Conservation (phyloP, 2,113 vertebrate genomes). For the Rhadina sibilatrix region DNA sequence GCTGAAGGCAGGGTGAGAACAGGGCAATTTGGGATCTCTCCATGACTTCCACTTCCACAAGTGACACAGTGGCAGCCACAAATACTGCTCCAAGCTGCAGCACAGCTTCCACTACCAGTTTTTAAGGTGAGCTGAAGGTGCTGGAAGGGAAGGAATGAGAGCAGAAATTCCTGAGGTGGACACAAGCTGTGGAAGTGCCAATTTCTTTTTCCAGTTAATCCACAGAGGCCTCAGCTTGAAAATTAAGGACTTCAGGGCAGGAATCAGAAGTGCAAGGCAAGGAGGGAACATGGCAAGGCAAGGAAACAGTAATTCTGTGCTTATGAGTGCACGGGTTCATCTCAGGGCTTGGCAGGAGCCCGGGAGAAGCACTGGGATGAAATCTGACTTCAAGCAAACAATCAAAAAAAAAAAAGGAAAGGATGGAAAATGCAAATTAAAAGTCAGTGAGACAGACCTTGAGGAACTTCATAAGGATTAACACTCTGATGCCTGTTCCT, state of each 20-base stretch:
- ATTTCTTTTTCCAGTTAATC: background rate
- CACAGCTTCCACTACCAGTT: background rate
- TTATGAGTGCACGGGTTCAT: background rate
- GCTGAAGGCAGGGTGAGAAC: rapidly evolving
- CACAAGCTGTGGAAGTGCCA: background rate
- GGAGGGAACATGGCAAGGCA: background rate
- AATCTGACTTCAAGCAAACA: background rate
- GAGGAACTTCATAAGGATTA: background rate
- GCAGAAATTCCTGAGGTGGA: background rate
- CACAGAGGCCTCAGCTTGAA: background rate
- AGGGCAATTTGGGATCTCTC: background rate
- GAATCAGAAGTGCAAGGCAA: background rate
- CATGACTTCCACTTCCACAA: rapidly evolving
- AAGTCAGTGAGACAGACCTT: background rate
- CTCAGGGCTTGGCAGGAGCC: background rate
- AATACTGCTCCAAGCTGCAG: background rate
- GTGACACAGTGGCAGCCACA: background rate
- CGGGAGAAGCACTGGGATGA: background rate
- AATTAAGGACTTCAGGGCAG: background rate
- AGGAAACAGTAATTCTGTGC: background rate
- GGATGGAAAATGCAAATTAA: background rate
- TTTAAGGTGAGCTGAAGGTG: background rate
- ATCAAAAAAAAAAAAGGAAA: background rate
- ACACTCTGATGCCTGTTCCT: background rate
- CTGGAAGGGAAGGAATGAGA: background rate